Evolutionary conservation across 2,888 invertebrate genomes (phyloP), one percentile per base, ranked within the genome.

Genomic region (Brachypalpus laphriformis): DNA sequence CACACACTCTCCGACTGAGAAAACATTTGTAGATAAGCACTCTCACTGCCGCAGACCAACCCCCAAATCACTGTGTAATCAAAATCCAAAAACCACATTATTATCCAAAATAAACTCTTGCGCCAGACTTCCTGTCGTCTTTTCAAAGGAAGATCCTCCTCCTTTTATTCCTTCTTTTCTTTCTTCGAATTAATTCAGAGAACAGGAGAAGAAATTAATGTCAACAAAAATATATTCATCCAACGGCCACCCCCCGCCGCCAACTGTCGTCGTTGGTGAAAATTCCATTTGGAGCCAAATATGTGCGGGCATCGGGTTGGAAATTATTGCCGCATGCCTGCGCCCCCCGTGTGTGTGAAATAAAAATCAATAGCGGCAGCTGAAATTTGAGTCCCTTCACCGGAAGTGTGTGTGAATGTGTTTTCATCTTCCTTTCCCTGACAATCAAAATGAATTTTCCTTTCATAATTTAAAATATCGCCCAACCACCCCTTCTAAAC

Each of bases 51-150:
- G 14, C 40, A 14, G 6, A 8, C 20, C n/a, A n/a, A 20, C 42
- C 42, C 18, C 25, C 28, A 18, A 63, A 47, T 49, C 49, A 34
- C 42, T 42, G 57, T 47, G 40, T 49, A 72, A 61, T 51, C 72
- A 72, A 72, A 65, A 57, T 47, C 16, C 31, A 49, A 75, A 68
- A 61, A 22, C 59, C 74, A 61, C 75, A 81, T 68, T 68, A 75
- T 63, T 75, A 61, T 71, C 59, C 59, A 72, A 72, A 65, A 71
- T 59, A 82, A 82, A 82, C 51, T 63, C 65, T 45, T 65, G 66
- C 37, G 71, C 82, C 66, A 82, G 82, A 82, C 82, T 72, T 77
- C 61, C 72, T 82, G 82, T 61, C 82, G 82, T 77, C 82, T 20
- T 63, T n/a, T 25, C 42, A 42, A 45, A 42, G 51, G 34, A 47